Conservation (phyloP, 2,888 invertebrate genomes). For the Thereva unica region DNA sequence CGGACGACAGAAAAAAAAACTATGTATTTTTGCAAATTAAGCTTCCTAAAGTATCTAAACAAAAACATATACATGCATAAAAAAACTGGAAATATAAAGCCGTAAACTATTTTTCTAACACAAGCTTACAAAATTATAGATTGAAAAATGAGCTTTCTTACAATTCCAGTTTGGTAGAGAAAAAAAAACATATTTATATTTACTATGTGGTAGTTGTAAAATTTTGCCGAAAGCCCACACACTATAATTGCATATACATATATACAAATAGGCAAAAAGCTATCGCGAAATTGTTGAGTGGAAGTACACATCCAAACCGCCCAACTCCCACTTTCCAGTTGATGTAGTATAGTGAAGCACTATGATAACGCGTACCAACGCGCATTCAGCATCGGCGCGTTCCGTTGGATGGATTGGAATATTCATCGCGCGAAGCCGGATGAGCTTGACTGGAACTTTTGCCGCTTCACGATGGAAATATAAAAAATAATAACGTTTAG, state of each 20-base stretch:
- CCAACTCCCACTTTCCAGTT: conserved; percentile 30
- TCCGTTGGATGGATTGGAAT: conserved; percentile 3
- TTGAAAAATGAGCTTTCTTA: neutral
- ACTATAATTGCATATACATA: too few relatives aligned
- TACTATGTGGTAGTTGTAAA: too few relatives aligned
- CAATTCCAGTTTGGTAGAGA: neutral
- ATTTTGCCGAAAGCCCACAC: too few relatives aligned
- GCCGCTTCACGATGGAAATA: neutral
- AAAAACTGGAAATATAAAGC: neutral
- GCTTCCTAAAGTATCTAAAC: conserved; percentile 5
- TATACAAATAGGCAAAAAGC: too few relatives aligned
- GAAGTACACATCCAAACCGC: conserved; percentile 7
- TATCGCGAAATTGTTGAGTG: neutral
- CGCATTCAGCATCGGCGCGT: conserved; percentile 5
- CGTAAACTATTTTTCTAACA: too few relatives aligned
- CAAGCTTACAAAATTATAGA: too few relatives aligned
- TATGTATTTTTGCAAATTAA: conserved; percentile 7
- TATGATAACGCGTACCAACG: neutral
- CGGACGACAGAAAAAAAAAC: neutral
- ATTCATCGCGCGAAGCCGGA: conserved; percentile 9
- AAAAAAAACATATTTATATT: too few relatives aligned
- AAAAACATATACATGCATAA: conserved; percentile 14
- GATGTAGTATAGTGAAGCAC: neutral
- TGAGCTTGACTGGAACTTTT: conserved; percentile 24
- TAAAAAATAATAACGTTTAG: too few relatives aligned